Base-by-base conservation (phyloP, 2,113 vertebrate species). In the Phylloscopus trochiloides region DNA sequence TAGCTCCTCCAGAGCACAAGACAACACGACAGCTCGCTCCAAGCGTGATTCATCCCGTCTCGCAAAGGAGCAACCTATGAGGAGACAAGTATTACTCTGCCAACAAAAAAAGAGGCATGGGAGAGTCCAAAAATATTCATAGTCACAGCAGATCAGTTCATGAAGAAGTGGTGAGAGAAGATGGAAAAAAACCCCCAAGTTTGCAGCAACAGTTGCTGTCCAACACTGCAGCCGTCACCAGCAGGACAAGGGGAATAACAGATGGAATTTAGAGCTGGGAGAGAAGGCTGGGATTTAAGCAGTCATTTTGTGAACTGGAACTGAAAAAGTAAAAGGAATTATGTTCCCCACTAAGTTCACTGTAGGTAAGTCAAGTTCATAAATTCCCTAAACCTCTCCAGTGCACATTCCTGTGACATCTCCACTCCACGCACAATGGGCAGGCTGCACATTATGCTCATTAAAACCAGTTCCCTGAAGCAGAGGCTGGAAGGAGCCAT, bases 91-190 rank as follows among this genome's bases (percentile, higher is more conserved):
- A 50, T 29, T 68, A 21, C 47, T 73, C 68, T 96, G 92, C 82
- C 88, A 93, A 88, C 31, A 22, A 77, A 86, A 88, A 20, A 29
- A 74, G 63, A 90, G 43, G 52, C 52, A 58, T 3, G 25, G 38
- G 34, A 93, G 67, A 92, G 82, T 71, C 90, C 82, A 88, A 95
- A 95, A 93, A 40, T 52, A 58, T 42, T 88, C 52, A 58, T 10
- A 72, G 50, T 45, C 91, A 78, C 73, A 75, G 91, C 68, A 92
- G n/a, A 92, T n/a, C 42, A 54, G 78, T 26, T 90, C 7, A 8
- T 42, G 45, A 61, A 88, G 79, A 70, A 50, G 62, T 40, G 57
- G 88, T 19, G 62, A 93, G 24, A 43, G 72, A 73, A 86, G 48
- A 91, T 34, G 5, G 19, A 12, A 42, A 55, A 50, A 59, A 50